Evolutionary conservation across 2,888 invertebrate genomes (phyloP), one percentile per base, ranked within the genome.

Genomic region (Temnothorax rugatulus): DNA sequence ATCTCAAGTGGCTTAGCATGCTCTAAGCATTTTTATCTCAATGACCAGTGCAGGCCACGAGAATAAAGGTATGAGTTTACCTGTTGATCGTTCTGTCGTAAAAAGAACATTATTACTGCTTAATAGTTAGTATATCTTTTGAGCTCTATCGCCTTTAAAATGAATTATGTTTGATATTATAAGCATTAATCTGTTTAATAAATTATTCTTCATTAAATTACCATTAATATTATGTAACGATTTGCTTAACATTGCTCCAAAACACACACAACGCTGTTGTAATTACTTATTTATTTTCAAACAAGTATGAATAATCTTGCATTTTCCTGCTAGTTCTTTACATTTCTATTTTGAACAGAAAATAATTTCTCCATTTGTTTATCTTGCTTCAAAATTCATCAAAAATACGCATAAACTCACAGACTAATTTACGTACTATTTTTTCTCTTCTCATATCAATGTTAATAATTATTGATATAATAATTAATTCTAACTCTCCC

Each of bases 31-130:
- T 81, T 81, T 81, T 71, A 71, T 81, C 73, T 59, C 79, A 73
- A 73, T 81, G 73, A 44, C 41, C 54, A 73, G 73, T 73, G 79
- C 73, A 73, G 79, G 29, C 59, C 73, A 38, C 73, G 38, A 61
- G 25, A 57, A 81, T 38, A 44, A 77, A 73, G 79, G 79, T 79
- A 59, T 79, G 79, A 73, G 38, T 73, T 81, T 81, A 81, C 79
- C 79, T 73, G 79, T 81, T 81, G 79, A 81, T 50, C 41, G 50
- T 25, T 64, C 38, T 81, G 38, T 73, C 79, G 25, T 21, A 50
- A 81, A 69, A 73, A 81, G 18, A 54, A 50, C 25, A 44, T 61
- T 61, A 59, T 59, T 47, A 38, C 41, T 77, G 66, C 25, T 79
- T 69, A 69, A 69, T 68, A 54, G 18, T 73, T 50, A 34, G 34